These are phyloP conservation scores for Lophotriccus pileatus DNA, from an alignment of 2,797 vertebrate species.

Conservation along the genomic window DNA sequence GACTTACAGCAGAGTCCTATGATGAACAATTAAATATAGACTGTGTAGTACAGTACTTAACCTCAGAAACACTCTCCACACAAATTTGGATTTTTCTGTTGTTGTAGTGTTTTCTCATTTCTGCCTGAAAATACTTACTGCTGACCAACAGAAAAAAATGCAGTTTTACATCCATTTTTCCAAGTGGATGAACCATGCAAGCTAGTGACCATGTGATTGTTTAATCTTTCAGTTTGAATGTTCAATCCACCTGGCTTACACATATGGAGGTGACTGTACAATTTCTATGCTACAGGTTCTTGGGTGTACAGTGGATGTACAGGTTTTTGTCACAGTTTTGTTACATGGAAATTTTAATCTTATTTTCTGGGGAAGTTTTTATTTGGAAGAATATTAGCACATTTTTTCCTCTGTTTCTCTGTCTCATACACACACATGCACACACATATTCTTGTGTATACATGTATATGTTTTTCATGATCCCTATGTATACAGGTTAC, in stretches of 20 bases:
- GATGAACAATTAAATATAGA: background rate
- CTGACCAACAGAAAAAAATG: background rate
- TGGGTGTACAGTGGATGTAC: background rate
- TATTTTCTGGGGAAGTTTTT: background rate
- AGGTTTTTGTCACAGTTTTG: background rate
- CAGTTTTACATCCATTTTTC: background rate
- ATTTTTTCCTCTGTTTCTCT: background rate
- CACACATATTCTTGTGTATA: background rate
- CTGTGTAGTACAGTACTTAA: background rate
- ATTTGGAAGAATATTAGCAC: background rate
- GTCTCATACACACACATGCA: background rate
- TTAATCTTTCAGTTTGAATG: background rate
- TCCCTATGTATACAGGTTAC: background rate
- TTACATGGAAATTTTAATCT: background rate
- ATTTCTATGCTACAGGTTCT: background rate
- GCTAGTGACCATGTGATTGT: background rate
- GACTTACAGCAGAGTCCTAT: background rate
- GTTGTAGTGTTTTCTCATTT: background rate
- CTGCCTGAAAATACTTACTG: background rate
- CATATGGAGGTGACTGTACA: background rate
- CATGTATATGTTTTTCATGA: background rate
- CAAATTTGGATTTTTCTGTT: background rate
- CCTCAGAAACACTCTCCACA: background rate
- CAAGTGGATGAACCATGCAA: background rate
- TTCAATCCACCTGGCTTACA: background rate